Evolutionary conservation across 64 coral and sea anemone species (phyloP).

Genomic region (Montipora sp.): DNA sequence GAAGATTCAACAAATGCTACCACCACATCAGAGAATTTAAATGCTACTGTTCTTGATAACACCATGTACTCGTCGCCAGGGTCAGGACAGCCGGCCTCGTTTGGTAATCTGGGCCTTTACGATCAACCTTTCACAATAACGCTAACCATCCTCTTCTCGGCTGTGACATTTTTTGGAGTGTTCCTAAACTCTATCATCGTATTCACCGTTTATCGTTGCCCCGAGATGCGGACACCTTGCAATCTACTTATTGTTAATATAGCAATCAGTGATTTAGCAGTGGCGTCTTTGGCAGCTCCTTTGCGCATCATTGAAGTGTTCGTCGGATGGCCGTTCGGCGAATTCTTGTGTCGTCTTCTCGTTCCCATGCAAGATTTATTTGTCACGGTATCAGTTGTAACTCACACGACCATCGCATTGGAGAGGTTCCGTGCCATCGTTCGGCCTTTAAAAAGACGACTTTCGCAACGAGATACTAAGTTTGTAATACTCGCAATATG

Average conservation of each 20-base stretch:
- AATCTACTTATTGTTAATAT: conserved; percentile 92
- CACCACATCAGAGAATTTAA: neutral
- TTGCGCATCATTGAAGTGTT: conserved; percentile 64
- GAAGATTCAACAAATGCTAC: neutral
- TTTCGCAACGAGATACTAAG: conserved; percentile 68
- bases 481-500: conserved; percentile 70
- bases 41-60: neutral
- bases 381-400: conserved; percentile 79
- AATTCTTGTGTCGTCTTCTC: conserved; percentile 59
- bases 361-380: conserved; percentile 83
- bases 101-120: neutral
- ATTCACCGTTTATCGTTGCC: conserved; percentile 71
- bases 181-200: conserved; percentile 74
- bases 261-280: conserved; percentile 73
- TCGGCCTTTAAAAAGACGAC: conserved; percentile 76
- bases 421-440: conserved; percentile 87
- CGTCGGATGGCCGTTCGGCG: conserved; percentile 81
- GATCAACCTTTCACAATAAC: conserved; percentile 20
- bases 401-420: conserved; percentile 79
- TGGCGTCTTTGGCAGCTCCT: conserved; percentile 63
- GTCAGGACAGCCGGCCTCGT: neutral
- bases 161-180: conserved; percentile 49
- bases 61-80: neutral
- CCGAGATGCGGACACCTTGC: conserved; percentile 73
- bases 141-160: conserved; percentile 12